Evolutionary conservation across 2,797 vertebrate species (phyloP).

Genomic region (Sebastes flavidus): DNA sequence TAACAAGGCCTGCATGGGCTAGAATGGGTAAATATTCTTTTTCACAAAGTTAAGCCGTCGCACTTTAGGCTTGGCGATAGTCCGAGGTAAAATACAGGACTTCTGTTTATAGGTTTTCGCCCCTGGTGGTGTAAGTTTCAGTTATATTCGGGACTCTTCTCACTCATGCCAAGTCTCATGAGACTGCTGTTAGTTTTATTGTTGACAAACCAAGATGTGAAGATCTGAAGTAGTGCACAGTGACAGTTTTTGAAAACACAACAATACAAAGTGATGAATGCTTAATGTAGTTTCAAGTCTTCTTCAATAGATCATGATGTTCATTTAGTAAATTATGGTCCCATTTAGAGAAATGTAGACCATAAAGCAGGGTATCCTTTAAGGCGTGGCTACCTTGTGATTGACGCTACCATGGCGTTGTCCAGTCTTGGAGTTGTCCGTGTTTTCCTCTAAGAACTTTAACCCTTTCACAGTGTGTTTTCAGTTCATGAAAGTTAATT

Average conservation of each 20-base stretch:
- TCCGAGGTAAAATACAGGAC: slow-evolving; percentile 15
- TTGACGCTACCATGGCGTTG: no score
- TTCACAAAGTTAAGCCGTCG: slow-evolving; percentile 70
- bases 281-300: background rate
- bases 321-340: no score
- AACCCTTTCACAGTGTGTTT: no score
- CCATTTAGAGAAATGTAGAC: no score
- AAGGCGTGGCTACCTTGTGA: no score
- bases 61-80: slow-evolving; percentile 55
- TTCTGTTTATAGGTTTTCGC: slow-evolving; percentile 17
- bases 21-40: slow-evolving; percentile 64
- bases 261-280: slow-evolving; percentile 3
- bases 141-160: background rate
- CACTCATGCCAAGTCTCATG: background rate
- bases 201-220: slow-evolving; percentile 24
- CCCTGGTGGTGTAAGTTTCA: slow-evolving; percentile 25
- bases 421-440: no score
- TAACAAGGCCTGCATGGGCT: slow-evolving; percentile 54
- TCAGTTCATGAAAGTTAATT: background rate
- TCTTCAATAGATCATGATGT: no score
- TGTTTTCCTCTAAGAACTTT: no score
- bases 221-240: background rate
- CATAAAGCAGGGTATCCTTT: no score
- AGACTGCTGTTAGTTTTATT: slow-evolving; percentile 1
- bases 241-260: slow-evolving; percentile 5